Evolutionary conservation across 2,888 invertebrate species (phyloP).

Genomic region (Brachyopa scutellaris): DNA sequence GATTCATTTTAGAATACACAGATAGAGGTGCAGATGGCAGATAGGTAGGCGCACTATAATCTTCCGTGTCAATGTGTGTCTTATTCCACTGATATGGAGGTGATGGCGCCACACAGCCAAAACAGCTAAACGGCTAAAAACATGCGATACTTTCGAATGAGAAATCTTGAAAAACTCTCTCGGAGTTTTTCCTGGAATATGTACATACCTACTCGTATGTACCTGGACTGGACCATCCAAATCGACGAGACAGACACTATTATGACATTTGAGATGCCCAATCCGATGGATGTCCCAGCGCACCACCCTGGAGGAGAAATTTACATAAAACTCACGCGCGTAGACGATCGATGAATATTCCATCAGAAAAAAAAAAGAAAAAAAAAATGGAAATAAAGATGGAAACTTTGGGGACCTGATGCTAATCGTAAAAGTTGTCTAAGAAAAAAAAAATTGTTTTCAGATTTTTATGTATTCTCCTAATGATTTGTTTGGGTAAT

Average conservation of each 20-base stretch:
- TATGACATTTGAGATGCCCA: constrained; percentile 71
- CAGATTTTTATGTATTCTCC: constrained; percentile 29
- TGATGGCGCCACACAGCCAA: constrained; percentile 67
- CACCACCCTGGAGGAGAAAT: constrained; percentile 63
- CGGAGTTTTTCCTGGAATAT: constrained; percentile 62
- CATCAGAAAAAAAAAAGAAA: neutral
- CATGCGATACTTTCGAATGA: constrained; percentile 44
- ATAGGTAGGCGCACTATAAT: constrained; percentile 64
- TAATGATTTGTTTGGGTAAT: constrained; percentile 70
- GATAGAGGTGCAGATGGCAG: constrained; percentile 55
- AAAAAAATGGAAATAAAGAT: neutral
- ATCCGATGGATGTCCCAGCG: constrained; percentile 65
- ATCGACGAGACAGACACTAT: constrained; percentile 64
- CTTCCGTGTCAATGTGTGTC: constrained; percentile 61
- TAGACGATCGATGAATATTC: constrained; percentile 34
- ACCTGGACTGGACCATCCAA: neutral
- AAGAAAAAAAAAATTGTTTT: constrained; percentile 26
- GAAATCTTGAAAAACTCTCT: constrained; percentile 34
- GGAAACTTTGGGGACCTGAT: constrained; percentile 44
- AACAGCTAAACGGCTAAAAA: constrained; percentile 26
- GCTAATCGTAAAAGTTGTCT: constrained; percentile 46
- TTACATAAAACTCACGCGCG: constrained; percentile 67
- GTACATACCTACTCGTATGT: neutral
- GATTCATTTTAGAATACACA: constrained; percentile 14
- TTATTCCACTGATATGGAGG: constrained; percentile 55